Evolutionary conservation across 2,888 invertebrate genomes (phyloP), one percentile per base, ranked within the genome.

Genomic region (Melanargia galathea): DNA sequence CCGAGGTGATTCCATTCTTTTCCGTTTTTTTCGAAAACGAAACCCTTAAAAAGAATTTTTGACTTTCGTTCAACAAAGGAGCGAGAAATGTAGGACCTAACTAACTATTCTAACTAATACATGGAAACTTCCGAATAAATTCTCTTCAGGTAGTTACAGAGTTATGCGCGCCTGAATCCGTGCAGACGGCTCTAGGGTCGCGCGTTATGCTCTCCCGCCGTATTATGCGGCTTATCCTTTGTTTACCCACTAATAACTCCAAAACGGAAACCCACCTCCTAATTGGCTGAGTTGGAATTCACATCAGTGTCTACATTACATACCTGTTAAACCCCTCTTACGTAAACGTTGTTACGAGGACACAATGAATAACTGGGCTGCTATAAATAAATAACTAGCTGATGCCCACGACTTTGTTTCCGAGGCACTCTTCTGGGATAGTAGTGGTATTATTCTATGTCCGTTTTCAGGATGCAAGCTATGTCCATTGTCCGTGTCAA

Each of bases 191-290:
- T 66, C 58, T 76, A 78, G 79, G 59, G 33, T 73, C 73, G 74
- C 71, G 71, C 68, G 76, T 72, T 75, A 71, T 67, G 74, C 77
- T 78, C 76, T 78, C 79, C 75, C 78, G 79, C 77, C 82, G 77
- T 82, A 79, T 82, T 80, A 78, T 76, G 72, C 67, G 72, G 76
- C 75, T 80, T 78, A 80, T 79, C 79, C 79, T 78, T 82, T 80
- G 78, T 82, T 80, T 77, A 74, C 71, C 75, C 71, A 52, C 66
- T 66, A 62, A 68, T 67, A 67, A 62, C 60, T 54, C 46, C 46
- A 60, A 61, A 55, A 30, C 30, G 30, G 30, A 30, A 30, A 60
- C 33, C 35, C 56, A 35, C 16, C 46, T 48, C 60, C 60, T 62
- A 68, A 66, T 60, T 66, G 62, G 63, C 63, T 52, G 46, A 52